A percentile compares a stretch with the other conserved stretches of the same genome.
Evolutionary conservation across 2,113 vertebrate species (phyloP).

Genomic region (Formicarius rufipectus): DNA sequence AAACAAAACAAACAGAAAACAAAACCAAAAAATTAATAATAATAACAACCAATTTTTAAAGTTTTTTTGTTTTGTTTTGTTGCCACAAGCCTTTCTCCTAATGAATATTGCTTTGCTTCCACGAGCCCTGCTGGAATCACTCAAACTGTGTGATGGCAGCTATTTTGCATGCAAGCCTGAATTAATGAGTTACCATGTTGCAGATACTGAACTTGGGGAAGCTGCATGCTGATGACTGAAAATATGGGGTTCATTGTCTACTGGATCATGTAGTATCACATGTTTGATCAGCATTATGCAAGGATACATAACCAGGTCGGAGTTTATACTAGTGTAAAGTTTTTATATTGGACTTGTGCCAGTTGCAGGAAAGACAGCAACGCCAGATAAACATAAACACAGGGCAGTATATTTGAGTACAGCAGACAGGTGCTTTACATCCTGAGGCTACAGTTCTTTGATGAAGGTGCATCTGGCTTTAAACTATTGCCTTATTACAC

Average conservation of each 20-base stretch:
- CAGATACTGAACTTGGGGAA: background rate
- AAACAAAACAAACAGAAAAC: too few relatives aligned
- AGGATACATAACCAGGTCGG: background rate
- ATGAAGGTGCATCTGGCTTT: background rate
- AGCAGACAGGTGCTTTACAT: background rate
- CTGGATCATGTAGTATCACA: background rate
- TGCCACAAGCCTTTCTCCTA: background rate
- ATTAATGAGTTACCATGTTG: background rate
- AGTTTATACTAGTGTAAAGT: background rate
- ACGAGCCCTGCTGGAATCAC: background rate
- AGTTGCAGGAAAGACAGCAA: background rate
- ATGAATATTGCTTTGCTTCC: background rate
- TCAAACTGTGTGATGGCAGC: background rate
- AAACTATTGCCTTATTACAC: background rate
- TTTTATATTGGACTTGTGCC: background rate
- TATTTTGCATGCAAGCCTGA: background rate
- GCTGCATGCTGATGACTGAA: background rate
- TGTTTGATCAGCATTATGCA: background rate
- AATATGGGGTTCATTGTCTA: background rate
- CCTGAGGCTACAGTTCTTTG: background rate
- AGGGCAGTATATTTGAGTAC: background rate
- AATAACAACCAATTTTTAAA: rapidly evolving
- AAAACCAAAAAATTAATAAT: too few relatives aligned
- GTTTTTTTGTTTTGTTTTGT: background rate
- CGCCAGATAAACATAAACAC: background rate